A percentile compares a stretch with the other conserved stretches of the same genome.
phyloP scores from a whole-genome alignment of 1,140 invertebrate species.

The Drosophila orena region DNA sequence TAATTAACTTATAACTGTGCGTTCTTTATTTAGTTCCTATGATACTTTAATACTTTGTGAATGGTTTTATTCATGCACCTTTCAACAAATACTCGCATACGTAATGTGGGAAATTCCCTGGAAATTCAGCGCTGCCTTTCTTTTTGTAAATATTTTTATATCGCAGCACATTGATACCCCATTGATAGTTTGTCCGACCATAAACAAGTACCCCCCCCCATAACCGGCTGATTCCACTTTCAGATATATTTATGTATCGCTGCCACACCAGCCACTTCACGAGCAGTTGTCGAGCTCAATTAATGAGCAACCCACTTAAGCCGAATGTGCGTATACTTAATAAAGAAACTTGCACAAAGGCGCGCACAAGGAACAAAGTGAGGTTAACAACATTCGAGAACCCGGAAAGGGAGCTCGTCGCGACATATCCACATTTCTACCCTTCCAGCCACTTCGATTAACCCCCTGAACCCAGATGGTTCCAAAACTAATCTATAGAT shows the following conservation, averaged over 20 bases:
- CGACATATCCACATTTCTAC: conserved; percentile 24
- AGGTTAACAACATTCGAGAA: conserved; percentile 73
- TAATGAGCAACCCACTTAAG: conserved; percentile 33
- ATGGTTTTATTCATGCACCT: too few relatives aligned
- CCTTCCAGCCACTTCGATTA: conserved; percentile 17
- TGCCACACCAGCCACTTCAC: conserved; percentile 13
- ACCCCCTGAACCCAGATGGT: not conserved
- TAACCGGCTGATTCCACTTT: conserved; percentile 3
- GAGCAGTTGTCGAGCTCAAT: conserved; percentile 29
- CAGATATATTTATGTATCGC: conserved; percentile 4
- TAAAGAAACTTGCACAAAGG: conserved; percentile 47
- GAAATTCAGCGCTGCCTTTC: conserved; percentile 5
- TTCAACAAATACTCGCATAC: too few relatives aligned
- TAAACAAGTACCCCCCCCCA: not conserved
- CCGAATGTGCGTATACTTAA: conserved; percentile 51
- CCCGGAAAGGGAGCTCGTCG: conserved; percentile 59
- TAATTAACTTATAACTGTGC: conserved; percentile 47
- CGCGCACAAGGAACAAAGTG: conserved; percentile 40
- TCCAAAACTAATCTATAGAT: not conserved
- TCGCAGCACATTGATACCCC: not conserved
- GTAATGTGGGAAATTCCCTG: too few relatives aligned
- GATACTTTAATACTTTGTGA: not conserved
- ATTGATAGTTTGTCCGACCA: conserved; percentile 17
- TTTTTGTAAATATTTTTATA: conserved; percentile 8
- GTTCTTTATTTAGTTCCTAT: not conserved